phyloP scores from a whole-genome alignment of 2,888 invertebrate genomes.

The Cyclophora albipunctata region DNA sequence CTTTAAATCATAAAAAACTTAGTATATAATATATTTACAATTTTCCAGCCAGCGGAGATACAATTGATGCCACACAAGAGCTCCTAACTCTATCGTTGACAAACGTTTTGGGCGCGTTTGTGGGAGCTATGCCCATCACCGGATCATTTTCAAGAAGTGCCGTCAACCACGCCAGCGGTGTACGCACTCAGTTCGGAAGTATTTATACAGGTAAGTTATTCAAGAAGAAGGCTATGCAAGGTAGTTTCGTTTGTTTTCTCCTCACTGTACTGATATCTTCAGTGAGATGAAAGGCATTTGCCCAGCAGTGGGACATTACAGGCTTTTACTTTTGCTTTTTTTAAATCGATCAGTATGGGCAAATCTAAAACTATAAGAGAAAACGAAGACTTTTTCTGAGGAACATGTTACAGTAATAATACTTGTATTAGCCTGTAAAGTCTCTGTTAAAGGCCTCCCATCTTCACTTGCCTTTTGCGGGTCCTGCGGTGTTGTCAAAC shows the following conservation, averaged over 20 bases:
- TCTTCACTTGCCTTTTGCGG: too few relatives aligned
- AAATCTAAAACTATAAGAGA: not conserved
- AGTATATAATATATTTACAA: too few relatives aligned
- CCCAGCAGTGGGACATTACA: too few relatives aligned
- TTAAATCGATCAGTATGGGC: too few relatives aligned
- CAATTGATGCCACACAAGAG: slow-evolving; percentile 93
- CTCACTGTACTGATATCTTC: too few relatives aligned
- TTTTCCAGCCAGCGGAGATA: slow-evolving; percentile 81
- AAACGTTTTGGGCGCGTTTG: slow-evolving; percentile 91
- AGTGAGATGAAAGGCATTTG: too few relatives aligned
- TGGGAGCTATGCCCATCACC: slow-evolving; percentile 92
- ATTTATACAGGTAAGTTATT: slow-evolving; percentile 80
- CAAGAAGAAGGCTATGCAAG: not conserved
- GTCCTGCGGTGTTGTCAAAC: too few relatives aligned
- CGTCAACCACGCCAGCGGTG: slow-evolving; percentile 96
- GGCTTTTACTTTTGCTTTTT: too few relatives aligned
- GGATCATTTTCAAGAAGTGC: slow-evolving; percentile 93
- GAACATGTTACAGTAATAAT: too few relatives aligned
- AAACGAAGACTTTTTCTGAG: not conserved
- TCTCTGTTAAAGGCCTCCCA: too few relatives aligned
- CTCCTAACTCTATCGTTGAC: slow-evolving; percentile 88
- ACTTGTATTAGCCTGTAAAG: too few relatives aligned
- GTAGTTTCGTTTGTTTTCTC: not conserved
- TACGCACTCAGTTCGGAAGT: slow-evolving; percentile 91
- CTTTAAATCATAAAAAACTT: too few relatives aligned